phyloP scores from a whole-genome alignment of 2,113 vertebrate species.

The Takifugu flavidus region DNA sequence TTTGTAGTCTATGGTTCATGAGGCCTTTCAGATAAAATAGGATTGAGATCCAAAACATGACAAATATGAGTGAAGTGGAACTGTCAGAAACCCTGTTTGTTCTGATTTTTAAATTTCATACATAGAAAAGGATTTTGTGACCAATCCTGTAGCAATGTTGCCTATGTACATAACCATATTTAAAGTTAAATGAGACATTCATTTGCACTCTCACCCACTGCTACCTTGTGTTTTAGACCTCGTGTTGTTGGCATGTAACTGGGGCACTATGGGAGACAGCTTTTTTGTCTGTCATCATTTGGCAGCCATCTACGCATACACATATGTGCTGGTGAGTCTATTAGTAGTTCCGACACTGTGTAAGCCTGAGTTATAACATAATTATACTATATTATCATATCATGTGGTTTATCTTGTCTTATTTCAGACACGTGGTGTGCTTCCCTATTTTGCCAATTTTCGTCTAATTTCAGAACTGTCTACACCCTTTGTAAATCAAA shows the following conservation, averaged over 20 bases:
- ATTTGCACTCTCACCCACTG: constrained; percentile 1
- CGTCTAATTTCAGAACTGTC: constrained; percentile 81
- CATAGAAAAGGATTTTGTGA: too few relatives aligned
- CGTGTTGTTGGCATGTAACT: constrained; percentile 77
- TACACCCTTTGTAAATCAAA: constrained; percentile 82
- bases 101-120: background rate
- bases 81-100: background rate
- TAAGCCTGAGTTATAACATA: too few relatives aligned
- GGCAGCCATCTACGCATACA: constrained; percentile 82
- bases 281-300: constrained; percentile 82
- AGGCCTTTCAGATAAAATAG: too few relatives aligned
- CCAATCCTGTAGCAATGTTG: too few relatives aligned
- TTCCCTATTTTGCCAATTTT: constrained; percentile 80
- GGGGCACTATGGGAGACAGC: constrained; percentile 79
- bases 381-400: background rate
- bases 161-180: background rate
- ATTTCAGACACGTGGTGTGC: constrained; percentile 72
- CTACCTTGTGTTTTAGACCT: constrained; percentile 64
- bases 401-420: constrained; percentile 1
- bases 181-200: background rate
- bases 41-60: too few relatives aligned
- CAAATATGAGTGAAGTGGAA: too few relatives aligned
- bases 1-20: too few relatives aligned
- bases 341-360: background rate
- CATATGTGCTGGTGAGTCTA: constrained; percentile 79